These are phyloP conservation scores for Cacoxenus indagator DNA, from an alignment of 2,888 invertebrate genomes.

Conservation along the genomic window DNA sequence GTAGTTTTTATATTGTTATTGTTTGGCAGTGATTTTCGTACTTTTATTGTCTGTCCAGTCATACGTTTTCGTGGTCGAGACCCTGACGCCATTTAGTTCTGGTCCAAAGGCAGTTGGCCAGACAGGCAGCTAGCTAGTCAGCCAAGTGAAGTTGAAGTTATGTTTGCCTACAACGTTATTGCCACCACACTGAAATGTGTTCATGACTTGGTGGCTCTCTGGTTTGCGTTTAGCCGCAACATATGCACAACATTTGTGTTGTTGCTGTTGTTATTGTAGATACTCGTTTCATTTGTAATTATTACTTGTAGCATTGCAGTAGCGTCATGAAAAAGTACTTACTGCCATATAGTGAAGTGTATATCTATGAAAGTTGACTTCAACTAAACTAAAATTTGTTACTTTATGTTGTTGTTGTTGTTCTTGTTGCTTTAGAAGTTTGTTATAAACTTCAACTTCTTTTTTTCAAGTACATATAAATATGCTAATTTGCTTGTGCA, in stretches of 20 bases:
- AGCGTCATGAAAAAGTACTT: slow-evolving; percentile 13
- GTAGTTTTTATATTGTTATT: neutral
- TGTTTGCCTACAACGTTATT: neutral
- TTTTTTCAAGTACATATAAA: too few species aligned
- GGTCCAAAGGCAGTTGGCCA: neutral
- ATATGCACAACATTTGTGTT: neutral
- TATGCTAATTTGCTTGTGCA: neutral
- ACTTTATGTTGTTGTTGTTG: neutral
- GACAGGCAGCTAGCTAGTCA: too few species aligned
- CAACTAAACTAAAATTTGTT: neutral
- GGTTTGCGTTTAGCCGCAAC: slow-evolving; percentile 10
- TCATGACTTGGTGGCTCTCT: neutral
- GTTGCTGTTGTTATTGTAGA: slow-evolving; percentile 1
- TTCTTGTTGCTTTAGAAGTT: neutral
- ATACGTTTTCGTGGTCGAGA: neutral
- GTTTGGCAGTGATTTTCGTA: slow-evolving; percentile 9
- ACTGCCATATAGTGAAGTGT: neutral
- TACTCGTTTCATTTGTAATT: slow-evolving; percentile 8
- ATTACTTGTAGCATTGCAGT: slow-evolving; percentile 17
- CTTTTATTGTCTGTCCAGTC: neutral
- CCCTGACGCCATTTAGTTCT: neutral
- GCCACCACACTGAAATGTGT: neutral
- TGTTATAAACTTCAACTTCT: too few species aligned
- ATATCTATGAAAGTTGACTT: neutral
- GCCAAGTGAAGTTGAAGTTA: slow-evolving; percentile 6